Evolutionary conservation across 2,888 invertebrate species (phyloP).

Genomic region (Rhyacophila evoluta): DNA sequence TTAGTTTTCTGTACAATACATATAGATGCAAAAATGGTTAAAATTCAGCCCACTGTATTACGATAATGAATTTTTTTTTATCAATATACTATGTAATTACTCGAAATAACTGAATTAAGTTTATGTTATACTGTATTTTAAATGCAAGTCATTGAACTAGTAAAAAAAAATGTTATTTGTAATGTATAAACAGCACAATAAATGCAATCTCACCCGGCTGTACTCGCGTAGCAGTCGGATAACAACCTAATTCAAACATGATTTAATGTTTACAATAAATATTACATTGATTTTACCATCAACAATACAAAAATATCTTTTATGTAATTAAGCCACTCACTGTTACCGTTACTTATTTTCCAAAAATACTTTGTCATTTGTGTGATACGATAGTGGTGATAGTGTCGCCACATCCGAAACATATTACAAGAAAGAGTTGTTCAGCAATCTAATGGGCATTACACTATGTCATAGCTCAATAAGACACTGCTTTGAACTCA

Average conservation of each 20-base stretch:
- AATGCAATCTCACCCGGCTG: not conserved
- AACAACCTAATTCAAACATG: not conserved
- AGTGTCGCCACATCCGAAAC: not conserved
- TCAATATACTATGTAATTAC: not conserved
- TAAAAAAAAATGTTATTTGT: not conserved
- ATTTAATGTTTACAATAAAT: constrained; percentile 16
- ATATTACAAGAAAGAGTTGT: constrained; percentile 24
- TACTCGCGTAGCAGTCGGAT: not conserved
- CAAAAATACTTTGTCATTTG: constrained; percentile 24
- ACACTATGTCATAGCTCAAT: too few relatives aligned
- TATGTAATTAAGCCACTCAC: constrained; percentile 39
- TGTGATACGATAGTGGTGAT: not conserved
- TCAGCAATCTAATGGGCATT: constrained; percentile 52
- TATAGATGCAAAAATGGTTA: too few relatives aligned
- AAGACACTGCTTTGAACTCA: too few relatives aligned
- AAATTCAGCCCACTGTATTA: too few relatives aligned
- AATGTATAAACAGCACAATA: not conserved
- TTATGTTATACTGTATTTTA: not conserved
- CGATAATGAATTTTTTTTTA: too few relatives aligned
- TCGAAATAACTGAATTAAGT: constrained; percentile 17
- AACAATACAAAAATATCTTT: constrained; percentile 45
- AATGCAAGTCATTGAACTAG: not conserved
- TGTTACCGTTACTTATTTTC: constrained; percentile 12
- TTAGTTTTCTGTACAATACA: too few relatives aligned
- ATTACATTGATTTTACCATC: constrained; percentile 26